Evolutionary conservation across 2,888 invertebrate genomes (phyloP), one percentile per base, ranked within the genome.

Genomic region (Cantharis rustica): DNA sequence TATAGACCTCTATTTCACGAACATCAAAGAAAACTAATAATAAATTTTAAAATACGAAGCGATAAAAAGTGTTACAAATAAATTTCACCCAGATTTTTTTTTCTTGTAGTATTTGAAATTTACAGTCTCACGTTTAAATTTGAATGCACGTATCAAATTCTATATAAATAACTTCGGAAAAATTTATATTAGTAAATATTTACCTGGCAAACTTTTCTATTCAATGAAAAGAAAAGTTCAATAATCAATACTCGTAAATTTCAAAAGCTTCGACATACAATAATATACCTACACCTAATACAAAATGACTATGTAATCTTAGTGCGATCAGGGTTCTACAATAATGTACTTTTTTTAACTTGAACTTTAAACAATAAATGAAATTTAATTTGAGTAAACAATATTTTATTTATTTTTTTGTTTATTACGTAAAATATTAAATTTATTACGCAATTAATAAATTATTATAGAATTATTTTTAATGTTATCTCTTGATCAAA

Each of bases 241-340:
- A 66, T 66, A 66, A 66, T 66, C 64, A 66, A 66, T 66, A 23
- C 17, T 66, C 17, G 64, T 66, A 66, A 66, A 66, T 66, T 16
- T 66, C 20, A 66, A 66, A 66, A 66, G 64, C n/a, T 66, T 66
- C 17, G 7, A 47, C 47, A 47, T 66, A 64, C 64, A 13, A 7
- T n/a, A 23, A 20, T 66, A 66, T 20, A 23, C 23, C 23, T 23
- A 23, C 23, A 23, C 23, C 23, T 9, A 66, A 66, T n/a, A 66
- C 20, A 66, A 20, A 20, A 66, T 66, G 5, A 13, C 64, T 64
- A 10, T 66, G 23, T 9, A 16, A 20, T 20, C n/a, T 20, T 66
- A n/a, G 20, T 23, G 9, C n/a, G 20, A 20, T 66, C 7, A 16
- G n/a, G 64, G 5, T 13, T 17, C 64, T 66, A n/a, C n/a, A n/a